These are phyloP conservation scores for Idris sp. DNA, from an alignment of 1,140 invertebrate species.

Conservation along the genomic window DNA sequence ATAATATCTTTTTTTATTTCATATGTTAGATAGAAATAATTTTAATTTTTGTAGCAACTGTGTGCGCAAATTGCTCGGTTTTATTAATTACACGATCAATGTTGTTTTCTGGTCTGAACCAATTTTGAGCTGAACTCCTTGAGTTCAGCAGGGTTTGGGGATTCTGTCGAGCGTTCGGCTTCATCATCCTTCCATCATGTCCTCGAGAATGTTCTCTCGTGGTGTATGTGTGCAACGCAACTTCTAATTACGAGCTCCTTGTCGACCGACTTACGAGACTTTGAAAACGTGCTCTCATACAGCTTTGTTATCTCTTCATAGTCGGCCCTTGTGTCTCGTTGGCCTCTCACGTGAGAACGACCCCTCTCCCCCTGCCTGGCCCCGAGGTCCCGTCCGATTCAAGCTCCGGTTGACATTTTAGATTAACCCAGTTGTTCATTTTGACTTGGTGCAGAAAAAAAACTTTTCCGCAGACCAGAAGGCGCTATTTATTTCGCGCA, in stretches of 20 bases:
- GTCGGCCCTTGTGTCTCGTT: slow-evolving; percentile 39
- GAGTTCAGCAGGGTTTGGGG: not conserved
- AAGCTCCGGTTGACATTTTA: slow-evolving; percentile 68
- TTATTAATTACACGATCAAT: too few relatives aligned
- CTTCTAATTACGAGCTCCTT: slow-evolving; percentile 69
- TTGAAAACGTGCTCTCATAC: slow-evolving; percentile 63
- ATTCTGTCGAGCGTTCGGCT: slow-evolving; percentile 14
- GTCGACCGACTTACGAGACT: slow-evolving; percentile 63
- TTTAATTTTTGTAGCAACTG: too few relatives aligned
- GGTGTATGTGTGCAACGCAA: slow-evolving; percentile 53
- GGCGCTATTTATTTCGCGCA: slow-evolving; percentile 66
- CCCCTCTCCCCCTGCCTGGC: slow-evolving; percentile 1
- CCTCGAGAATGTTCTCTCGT: slow-evolving; percentile 44
- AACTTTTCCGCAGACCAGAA: slow-evolving; percentile 50
- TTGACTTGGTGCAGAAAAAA: slow-evolving; percentile 57
- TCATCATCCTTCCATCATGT: slow-evolving; percentile 61
- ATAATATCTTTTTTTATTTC: too few relatives aligned
- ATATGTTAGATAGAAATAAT: too few relatives aligned
- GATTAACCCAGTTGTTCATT: slow-evolving; percentile 74
- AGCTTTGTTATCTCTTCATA: slow-evolving; percentile 59
- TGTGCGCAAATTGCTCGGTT: too few relatives aligned
- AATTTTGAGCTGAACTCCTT: not conserved
- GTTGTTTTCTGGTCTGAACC: too few relatives aligned
- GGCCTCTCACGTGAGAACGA: not conserved
- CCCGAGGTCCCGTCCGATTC: slow-evolving; percentile 40